phyloP scores from a whole-genome alignment of 2,797 vertebrate species.

The Orientallactaga sibirica region DNA sequence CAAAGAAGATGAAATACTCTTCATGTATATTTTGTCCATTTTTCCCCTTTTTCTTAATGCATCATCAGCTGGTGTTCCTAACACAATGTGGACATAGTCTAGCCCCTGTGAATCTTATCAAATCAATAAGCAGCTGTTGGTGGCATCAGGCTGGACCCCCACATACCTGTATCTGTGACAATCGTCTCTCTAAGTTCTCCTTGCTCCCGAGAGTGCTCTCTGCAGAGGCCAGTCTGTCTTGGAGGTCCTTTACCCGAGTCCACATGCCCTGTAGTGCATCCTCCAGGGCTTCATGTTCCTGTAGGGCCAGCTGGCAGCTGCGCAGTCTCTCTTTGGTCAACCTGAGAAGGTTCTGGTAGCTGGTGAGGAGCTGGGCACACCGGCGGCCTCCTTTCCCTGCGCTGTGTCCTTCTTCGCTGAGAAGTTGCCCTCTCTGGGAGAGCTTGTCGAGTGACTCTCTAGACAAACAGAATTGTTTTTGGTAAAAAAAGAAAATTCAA shows the following conservation, averaged over 20 bases:
- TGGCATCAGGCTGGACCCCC: neutral
- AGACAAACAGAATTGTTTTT: constrained; percentile 57
- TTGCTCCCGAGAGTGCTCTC: constrained; percentile 95
- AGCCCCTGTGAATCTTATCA: rapidly evolving
- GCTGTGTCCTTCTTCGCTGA: constrained; percentile 93
- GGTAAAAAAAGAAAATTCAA: neutral
- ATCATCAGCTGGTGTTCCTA: neutral
- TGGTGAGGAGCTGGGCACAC: constrained; percentile 93
- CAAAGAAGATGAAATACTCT: neutral
- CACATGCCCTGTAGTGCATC: constrained; percentile 94
- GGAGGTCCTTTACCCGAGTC: constrained; percentile 93
- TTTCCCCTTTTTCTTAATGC: neutral
- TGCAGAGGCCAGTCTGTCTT: constrained; percentile 92
- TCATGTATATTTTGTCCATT: neutral
- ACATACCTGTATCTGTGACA: constrained; percentile 94
- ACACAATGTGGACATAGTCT: neutral
- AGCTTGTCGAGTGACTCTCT: constrained; percentile 97
- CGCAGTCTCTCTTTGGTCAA: constrained; percentile 91
- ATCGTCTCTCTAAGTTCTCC: constrained; percentile 92
- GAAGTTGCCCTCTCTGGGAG: constrained; percentile 93
- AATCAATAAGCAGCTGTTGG: rapidly evolving
- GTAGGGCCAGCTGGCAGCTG: constrained; percentile 93
- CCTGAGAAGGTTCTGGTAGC: constrained; percentile 93
- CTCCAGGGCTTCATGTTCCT: constrained; percentile 96
- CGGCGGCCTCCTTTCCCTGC: constrained; percentile 92